Evolutionary conservation across 2,113 vertebrate genomes (phyloP).

Genomic region (Madoqua kirkii): DNA sequence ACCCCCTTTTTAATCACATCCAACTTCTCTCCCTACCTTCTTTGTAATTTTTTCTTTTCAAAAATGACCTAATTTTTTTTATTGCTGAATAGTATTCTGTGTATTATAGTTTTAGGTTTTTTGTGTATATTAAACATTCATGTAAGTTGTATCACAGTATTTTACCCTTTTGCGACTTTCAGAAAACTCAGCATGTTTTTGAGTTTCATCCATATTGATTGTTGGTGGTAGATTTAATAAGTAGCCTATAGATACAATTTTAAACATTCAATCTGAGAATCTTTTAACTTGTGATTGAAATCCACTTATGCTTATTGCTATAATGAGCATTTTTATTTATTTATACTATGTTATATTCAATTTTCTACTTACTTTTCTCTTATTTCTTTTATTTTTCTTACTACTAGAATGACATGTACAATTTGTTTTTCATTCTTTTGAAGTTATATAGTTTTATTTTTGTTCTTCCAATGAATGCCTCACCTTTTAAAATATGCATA

Average conservation of each 20-base stretch:
- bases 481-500: not conserved
- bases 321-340: not conserved
- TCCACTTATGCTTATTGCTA: not conserved
- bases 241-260: not conserved
- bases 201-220: not conserved
- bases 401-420: not conserved
- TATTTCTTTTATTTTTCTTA: not conserved
- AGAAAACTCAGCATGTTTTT: not conserved
- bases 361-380: not conserved
- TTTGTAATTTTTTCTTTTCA: not conserved
- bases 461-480: not conserved
- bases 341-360: not conserved
- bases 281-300: not conserved
- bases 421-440: not conserved
- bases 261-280: not conserved
- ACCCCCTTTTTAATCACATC: too few species aligned
- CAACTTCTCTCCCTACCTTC: too few species aligned
- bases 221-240: not conserved
- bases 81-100: not conserved
- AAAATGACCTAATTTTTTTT: not conserved
- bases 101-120: not conserved
- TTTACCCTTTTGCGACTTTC: not conserved
- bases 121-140: not conserved
- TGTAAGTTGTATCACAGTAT: not conserved
- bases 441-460: not conserved